Percentiles rank a stretch among this genome's conserved stretches.
These are phyloP conservation scores for Holotrichia oblita DNA, from an alignment of 1,140 invertebrate genomes.

Conservation along the genomic window DNA sequence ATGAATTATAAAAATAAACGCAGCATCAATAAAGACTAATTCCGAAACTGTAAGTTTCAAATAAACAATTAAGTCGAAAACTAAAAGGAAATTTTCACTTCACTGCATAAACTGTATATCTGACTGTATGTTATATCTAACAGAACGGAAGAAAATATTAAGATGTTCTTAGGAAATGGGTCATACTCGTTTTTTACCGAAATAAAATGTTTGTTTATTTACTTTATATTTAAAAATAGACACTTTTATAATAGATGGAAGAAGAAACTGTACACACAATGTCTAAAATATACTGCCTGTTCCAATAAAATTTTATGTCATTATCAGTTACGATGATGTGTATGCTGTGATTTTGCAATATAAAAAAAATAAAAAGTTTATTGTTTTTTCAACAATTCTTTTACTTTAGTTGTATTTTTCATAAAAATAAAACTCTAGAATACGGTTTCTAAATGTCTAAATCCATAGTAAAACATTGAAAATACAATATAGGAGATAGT, in stretches of 20 bases:
- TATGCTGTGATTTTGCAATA: too few relatives aligned
- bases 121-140: not conserved
- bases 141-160: not conserved
- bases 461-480: too few relatives aligned
- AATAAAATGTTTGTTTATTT: not conserved
- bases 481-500: too few relatives aligned
- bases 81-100: not conserved
- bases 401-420: too few relatives aligned
- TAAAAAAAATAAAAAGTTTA: too few relatives aligned
- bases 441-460: too few relatives aligned
- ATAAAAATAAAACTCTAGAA: too few relatives aligned
- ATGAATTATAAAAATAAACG: not conserved
- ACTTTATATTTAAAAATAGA: not conserved
- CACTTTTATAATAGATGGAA: not conserved
- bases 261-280: too few relatives aligned
- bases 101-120: not conserved
- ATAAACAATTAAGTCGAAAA: not conserved
- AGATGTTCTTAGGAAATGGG: not conserved
- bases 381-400: too few relatives aligned
- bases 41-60: not conserved
- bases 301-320: too few relatives aligned
- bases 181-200: not conserved
- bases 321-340: too few relatives aligned
- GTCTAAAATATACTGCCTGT: too few relatives aligned
- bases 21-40: not conserved